Base-by-base conservation (phyloP, 2,888 invertebrate genomes). In the Acanthoscelides obtectus region DNA sequence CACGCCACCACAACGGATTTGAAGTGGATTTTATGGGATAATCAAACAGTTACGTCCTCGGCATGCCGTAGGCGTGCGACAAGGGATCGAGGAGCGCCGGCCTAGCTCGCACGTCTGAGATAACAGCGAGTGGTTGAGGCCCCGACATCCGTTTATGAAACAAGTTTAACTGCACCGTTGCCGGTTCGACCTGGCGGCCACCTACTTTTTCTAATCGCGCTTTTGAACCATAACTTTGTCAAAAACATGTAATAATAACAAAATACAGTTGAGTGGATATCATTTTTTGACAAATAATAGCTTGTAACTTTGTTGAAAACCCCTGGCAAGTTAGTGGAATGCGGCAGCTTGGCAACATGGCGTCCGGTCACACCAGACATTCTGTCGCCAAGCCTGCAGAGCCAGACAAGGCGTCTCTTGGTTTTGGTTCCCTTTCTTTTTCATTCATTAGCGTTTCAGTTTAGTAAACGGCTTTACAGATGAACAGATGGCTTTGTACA, bases 311-410 rank as follows among this genome's bases (percentile, higher is more conserved):
- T 22, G 20, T 20, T n/a, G 4, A 68, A 22, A 68, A 68, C 27
- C 19, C 19, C 3, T 2, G 12, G 19, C 0, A 2, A 22, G 21
- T 45, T 72, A 75, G 75, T 78, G 84, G 84, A 84, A 85, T 89
- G 88, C 80, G 87, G 83, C 83, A 82, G 83, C 80, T 78, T 86
- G 92, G 89, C 92, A 93, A 91, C 93, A 86, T 76, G 84, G 92
- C 88, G 84, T 83, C 76, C 87, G 90, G 90, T 92, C 91, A 91
- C 89, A 91, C 93, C 93, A 94, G 94, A 94, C 94, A 94, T 92
- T 93, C 93, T 94, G 94, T 94, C 94, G 94, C 94, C 94, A 90
- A 91, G 89, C 91, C 89, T 88, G 91, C 89, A 89, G 90, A 88
- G 89, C 92, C 91, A 91, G 93, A 93, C 92, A 91, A 88, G 89